phyloP scores from a whole-genome alignment of 2,888 invertebrate genomes.

The Esperia sulphurella region DNA sequence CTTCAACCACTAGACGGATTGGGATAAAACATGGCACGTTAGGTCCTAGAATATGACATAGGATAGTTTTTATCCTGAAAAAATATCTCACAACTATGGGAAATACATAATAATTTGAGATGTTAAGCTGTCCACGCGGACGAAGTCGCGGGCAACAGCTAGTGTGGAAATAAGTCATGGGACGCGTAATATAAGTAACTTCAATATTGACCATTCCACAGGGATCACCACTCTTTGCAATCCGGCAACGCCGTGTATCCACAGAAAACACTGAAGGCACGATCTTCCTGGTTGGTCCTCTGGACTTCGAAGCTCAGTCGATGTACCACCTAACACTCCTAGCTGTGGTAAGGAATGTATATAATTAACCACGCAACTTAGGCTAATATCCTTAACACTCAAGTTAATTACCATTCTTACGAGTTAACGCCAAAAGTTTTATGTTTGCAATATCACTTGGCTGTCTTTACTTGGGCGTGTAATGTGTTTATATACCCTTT shows the following conservation, averaged over 20 bases:
- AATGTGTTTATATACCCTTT: not conserved
- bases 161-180: too few relatives aligned
- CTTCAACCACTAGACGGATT: too few relatives aligned
- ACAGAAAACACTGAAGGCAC: slow-evolving; percentile 89
- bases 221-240: slow-evolving; percentile 88
- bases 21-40: too few relatives aligned
- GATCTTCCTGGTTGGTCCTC: slow-evolving; percentile 85
- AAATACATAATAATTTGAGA: too few relatives aligned
- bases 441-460: slow-evolving; percentile 3
- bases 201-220: slow-evolving; percentile 35
- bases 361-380: not conserved
- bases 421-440: slow-evolving; percentile 7
- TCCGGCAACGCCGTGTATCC: slow-evolving; percentile 86
- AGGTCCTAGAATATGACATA: too few relatives aligned
- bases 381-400: not conserved
- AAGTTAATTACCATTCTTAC: slow-evolving; percentile 5
- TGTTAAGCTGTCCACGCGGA: too few relatives aligned
- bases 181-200: too few relatives aligned
- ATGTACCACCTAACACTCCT: slow-evolving; percentile 93
- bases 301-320: slow-evolving; percentile 94
- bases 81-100: too few relatives aligned
- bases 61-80: too few relatives aligned
- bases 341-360: slow-evolving; percentile 85
- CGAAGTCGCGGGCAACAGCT: too few relatives aligned
- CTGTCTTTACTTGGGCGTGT: not conserved